Evolutionary conservation across 2,797 vertebrate species (phyloP).

Genomic region (Kryptolebias ocellatus): DNA sequence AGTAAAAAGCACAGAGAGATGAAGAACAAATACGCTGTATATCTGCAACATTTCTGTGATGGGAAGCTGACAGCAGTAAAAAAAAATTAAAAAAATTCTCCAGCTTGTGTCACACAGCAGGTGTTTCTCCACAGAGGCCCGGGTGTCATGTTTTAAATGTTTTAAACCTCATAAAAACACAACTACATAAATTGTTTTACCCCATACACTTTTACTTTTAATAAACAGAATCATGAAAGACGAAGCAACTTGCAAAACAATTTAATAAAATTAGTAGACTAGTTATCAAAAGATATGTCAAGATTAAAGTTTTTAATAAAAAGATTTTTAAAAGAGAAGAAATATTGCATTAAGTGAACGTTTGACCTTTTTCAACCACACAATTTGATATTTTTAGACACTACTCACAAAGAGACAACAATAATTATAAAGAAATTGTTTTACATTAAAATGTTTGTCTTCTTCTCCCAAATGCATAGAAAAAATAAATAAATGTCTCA

Average conservation of each 20-base stretch:
- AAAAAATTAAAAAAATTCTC: conserved; percentile 69
- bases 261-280: too few species aligned
- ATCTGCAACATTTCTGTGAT: not conserved
- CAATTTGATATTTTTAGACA: too few species aligned
- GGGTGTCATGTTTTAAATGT: conserved; percentile 70
- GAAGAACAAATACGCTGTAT: conserved; percentile 45
- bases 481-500: not conserved
- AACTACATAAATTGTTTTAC: conserved; percentile 18
- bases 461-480: too few species aligned
- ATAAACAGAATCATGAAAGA: conserved; percentile 14
- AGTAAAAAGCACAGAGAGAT: conserved; percentile 59
- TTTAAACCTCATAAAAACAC: conserved; percentile 30
- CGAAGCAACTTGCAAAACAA: not conserved
- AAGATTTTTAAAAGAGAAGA: too few species aligned
- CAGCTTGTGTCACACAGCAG: conserved; percentile 66
- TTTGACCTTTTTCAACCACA: too few species aligned
- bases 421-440: not conserved
- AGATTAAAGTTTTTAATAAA: too few species aligned
- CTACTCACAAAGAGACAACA: not conserved
- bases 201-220: conserved; percentile 25
- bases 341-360: too few species aligned
- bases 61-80: conserved; percentile 58
- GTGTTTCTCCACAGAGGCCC: conserved; percentile 73
- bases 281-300: too few species aligned
- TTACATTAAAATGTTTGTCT: too few species aligned